A percentile compares a stretch with the other conserved stretches of the same genome.
Evolutionary conservation across 2,113 vertebrate genomes (phyloP).

Genomic region (Engystomops pustulosus): DNA sequence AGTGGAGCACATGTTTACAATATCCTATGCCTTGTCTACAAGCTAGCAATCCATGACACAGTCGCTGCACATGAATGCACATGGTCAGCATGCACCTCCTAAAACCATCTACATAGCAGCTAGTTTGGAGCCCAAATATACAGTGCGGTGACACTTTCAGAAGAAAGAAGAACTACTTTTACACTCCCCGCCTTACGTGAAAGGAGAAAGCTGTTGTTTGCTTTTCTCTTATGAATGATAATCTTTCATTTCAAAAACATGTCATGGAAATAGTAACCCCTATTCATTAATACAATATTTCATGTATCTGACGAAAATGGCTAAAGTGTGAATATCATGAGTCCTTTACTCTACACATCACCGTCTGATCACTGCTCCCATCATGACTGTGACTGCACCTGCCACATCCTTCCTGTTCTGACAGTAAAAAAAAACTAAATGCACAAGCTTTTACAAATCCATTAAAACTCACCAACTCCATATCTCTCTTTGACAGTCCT

Average conservation of each 20-base stretch:
- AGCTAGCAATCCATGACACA: not conserved
- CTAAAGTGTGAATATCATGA: too few relatives aligned
- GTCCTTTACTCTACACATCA: not conserved
- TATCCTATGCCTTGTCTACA: not conserved
- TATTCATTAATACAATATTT: too few relatives aligned
- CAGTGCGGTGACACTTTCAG: not conserved
- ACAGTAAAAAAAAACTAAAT: slow-evolving; percentile 4
- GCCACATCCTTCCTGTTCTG: slow-evolving; percentile 58
- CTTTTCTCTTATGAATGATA: not conserved
- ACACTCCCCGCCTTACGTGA: not conserved
- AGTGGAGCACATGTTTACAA: not conserved
- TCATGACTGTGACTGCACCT: slow-evolving; percentile 35
- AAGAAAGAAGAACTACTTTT: slow-evolving; percentile 24
- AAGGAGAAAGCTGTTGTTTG: not conserved
- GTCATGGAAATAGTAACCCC: too few relatives aligned
- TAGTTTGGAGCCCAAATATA: not conserved
- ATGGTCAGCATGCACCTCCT: too few relatives aligned
- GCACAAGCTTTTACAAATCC: slow-evolving; percentile 12
- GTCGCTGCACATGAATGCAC: not conserved
- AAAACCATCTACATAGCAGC: not conserved
- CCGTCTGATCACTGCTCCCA: not conserved
- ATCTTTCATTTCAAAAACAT: too few relatives aligned
- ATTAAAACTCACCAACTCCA: slow-evolving; percentile 45
- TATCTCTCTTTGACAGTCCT: slow-evolving; percentile 43
- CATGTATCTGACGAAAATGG: too few relatives aligned